These are phyloP conservation scores for Manis javanica DNA, from an alignment of 2,797 vertebrate species.

Conservation along the genomic window DNA sequence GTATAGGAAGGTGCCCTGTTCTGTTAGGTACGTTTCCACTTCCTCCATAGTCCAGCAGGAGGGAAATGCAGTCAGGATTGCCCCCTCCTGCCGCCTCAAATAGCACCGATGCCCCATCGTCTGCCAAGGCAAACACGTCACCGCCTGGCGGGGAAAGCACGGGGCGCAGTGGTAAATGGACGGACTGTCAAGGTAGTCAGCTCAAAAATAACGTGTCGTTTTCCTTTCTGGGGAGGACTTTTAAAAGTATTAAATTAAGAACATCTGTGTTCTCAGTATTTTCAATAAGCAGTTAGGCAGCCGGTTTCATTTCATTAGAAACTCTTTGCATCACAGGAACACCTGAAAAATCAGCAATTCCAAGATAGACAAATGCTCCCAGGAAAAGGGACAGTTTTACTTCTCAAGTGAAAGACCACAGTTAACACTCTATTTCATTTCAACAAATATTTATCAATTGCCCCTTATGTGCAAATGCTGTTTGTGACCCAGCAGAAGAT, in stretches of 20 bases:
- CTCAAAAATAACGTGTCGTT: not conserved
- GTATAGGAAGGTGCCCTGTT: slow-evolving; percentile 91
- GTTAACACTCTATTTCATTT: not conserved
- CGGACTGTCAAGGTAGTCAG: not conserved
- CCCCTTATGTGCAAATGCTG: not conserved
- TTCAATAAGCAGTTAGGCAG: not conserved
- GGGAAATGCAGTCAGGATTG: slow-evolving; percentile 91
- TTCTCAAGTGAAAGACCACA: not conserved
- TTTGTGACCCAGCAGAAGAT: not conserved
- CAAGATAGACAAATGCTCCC: not conserved
- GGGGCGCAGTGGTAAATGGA: not conserved
- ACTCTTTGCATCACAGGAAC: not conserved
- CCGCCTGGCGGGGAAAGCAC: slow-evolving; percentile 85
- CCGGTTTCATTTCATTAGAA: not conserved
- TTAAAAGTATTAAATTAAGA: not conserved
- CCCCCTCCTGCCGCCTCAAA: slow-evolving; percentile 92
- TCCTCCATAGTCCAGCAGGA: slow-evolving; percentile 92
- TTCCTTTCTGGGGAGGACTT: not conserved
- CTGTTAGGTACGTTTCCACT: slow-evolving; percentile 90
- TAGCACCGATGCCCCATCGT: slow-evolving; percentile 90
- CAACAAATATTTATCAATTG: not conserved
- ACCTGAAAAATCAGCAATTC: not conserved
- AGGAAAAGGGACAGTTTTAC: not conserved
- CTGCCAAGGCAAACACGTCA: slow-evolving; percentile 89
- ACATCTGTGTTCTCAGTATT: not conserved